Base-by-base conservation (phyloP, 2,113 vertebrate species). In the Salminus brasiliensis region DNA sequence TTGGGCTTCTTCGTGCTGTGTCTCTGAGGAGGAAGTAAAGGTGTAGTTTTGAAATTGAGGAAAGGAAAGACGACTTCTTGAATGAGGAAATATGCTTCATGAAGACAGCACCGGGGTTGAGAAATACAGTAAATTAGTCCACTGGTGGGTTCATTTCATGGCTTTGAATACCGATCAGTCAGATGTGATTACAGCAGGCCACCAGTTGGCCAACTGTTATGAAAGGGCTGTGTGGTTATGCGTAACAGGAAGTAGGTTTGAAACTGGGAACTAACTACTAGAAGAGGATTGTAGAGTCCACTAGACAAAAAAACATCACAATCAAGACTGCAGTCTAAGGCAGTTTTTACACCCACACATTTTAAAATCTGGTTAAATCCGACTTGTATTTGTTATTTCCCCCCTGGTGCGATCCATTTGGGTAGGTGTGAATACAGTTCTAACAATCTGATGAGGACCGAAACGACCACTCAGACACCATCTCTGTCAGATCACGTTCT, bases 51-150 rank as follows among this genome's bases (percentile, higher is more conserved):
- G 73, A 29, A 72, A 82, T 21, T 27, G 3, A 62, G 63, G 63
- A 45, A 18, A 66, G 21, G 6, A 36, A 27, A 75, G 79, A 47
- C 80, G 83, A 84, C 72, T 69, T 45, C 72, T 68, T 53, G 16
- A 63, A 85, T 83, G 18, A 76, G 80, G 83, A 86, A 88, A 77
- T 86, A 68, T 84, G 78, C 73, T 29, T 67, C 10, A 83, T 60
- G 30, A 34, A 76, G 49, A 21, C 86, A 88, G 86, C 78, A 85
- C 34, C 73, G n/a, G 23, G n/a, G 63, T 89, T 88, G 72, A 84
- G 84, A 84, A 91, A 91, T 79, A 72, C 55, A 81, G 16, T 1
- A 12, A n/a, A 6, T 18, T 39, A 43, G 27, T 25, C 78, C n/a
- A 78, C 43, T 36, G 5, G 52, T 39, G 36, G 13, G 63, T n/a